Evolutionary conservation across 2,888 invertebrate genomes (phyloP), one percentile per base, ranked within the genome.

Genomic region (Rhogogaster chlorosoma): DNA sequence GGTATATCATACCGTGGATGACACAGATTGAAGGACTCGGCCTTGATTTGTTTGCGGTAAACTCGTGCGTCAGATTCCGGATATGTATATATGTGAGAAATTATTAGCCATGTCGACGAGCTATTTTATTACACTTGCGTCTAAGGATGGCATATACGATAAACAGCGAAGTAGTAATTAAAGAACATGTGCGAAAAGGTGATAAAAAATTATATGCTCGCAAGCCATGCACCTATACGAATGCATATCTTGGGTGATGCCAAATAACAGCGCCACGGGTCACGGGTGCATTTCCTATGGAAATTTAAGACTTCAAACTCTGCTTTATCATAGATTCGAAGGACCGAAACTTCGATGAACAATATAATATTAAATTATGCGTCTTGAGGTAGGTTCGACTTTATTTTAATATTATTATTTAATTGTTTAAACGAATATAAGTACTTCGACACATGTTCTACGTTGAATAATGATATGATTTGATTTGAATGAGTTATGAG

Each of bases 21-120:
- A n/a, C 26, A 77, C 49, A 18, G 29, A 49, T 77, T 32, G 38
- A 77, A 77, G 77, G 77, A 77, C 77, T 77, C 29, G n/a, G 15
- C 53, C 53, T 77, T 53, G 18, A 77, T 77, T 77, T 77, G 9
- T 32, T 53, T 18, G 77, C 15, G 6, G 49, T 38, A 53, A 49
- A n/a, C 29, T 29, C 53, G 53, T 77, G 32, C 18, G n/a, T 32
- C 49, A 77, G 53, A 5, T 77, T 77, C 77, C 77, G 77, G 77
- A 53, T 32, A 29, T 49, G 7, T 15, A 75, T 18, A 22, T 42
- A 29, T 77, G 2, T 77, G 26, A 49, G 7, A 42, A 77, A 49
- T 15, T 29, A 53, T 45, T 15, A 29, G 77, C 29, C 49, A 29
- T 15, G 18, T 32, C 32, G 45, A 26, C 12, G 53, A 29, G 32